These are phyloP conservation scores for Mercenaria mercenaria DNA, from an alignment of 1,140 invertebrate species.

Conservation along the genomic window DNA sequence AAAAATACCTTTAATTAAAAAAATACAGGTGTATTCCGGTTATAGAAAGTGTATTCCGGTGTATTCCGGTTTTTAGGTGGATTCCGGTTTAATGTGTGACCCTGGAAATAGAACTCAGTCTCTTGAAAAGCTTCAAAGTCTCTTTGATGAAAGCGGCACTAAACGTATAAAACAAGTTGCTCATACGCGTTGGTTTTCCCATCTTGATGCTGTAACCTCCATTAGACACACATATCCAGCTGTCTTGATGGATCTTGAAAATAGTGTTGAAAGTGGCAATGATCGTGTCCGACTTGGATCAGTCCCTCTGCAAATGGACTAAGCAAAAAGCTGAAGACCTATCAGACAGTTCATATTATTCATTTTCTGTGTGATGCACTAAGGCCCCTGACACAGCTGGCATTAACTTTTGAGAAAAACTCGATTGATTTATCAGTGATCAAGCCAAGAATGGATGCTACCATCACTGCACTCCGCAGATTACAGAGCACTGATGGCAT, in stretches of 20 bases:
- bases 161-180: conserved; percentile 7
- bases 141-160: not conserved
- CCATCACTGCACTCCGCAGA: not conserved
- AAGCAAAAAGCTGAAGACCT: not conserved
- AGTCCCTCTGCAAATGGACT: conserved; percentile 9
- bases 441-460: not conserved
- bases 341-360: not conserved
- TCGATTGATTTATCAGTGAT: not conserved
- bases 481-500: not conserved
- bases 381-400: not conserved
- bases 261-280: not conserved
- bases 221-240: conserved; percentile 1
- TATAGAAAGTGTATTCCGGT: no score
- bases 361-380: no score
- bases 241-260: conserved; percentile 3
- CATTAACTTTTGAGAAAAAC: not conserved
- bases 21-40: no score
- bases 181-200: conserved; percentile 13
- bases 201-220: conserved; percentile 8
- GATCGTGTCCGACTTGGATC: not conserved
- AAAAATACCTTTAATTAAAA: no score
- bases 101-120: not conserved
- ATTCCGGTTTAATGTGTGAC: no score
- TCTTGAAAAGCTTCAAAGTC: not conserved
- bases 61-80: not conserved